phyloP scores from a whole-genome alignment of 2,888 invertebrate species.

The Microplitis deprimator region DNA sequence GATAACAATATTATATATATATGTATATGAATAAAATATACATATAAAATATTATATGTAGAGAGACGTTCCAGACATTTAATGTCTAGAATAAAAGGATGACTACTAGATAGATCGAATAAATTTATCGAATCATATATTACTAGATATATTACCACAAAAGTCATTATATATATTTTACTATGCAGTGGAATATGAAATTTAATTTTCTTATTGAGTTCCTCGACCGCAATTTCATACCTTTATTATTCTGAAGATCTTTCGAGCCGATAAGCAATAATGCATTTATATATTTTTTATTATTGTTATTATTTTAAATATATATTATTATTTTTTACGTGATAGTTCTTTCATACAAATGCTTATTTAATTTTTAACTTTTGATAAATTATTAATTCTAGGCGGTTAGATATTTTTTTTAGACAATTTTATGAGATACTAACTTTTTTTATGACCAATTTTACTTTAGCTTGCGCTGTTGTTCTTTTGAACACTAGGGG shows the following conservation, averaged over 20 bases:
- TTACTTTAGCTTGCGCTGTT: no score
- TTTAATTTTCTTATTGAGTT: not conserved
- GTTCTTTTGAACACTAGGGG: no score
- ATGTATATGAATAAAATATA: not conserved
- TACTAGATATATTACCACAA: not conserved
- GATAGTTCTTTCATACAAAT: not conserved
- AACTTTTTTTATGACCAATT: no score
- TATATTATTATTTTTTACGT: not conserved
- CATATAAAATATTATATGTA: not conserved
- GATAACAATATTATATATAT: not conserved
- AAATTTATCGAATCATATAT: not conserved
- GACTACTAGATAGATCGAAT: not conserved
- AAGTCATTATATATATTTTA: not conserved
- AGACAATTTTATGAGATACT: no score
- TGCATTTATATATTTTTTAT: not conserved
- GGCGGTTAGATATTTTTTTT: no score
- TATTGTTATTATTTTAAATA: not conserved
- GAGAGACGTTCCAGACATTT: no score
- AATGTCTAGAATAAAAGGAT: no score
- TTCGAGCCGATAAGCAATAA: not conserved
- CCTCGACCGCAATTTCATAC: constrained; percentile 17
- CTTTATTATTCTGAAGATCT: not conserved
- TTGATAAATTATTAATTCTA: not conserved
- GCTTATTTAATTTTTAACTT: not conserved
- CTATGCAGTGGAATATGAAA: constrained; percentile 9